Evolutionary conservation across 2,113 vertebrate genomes (phyloP), one percentile per base, ranked within the genome.

Genomic region (Fulica atra): DNA sequence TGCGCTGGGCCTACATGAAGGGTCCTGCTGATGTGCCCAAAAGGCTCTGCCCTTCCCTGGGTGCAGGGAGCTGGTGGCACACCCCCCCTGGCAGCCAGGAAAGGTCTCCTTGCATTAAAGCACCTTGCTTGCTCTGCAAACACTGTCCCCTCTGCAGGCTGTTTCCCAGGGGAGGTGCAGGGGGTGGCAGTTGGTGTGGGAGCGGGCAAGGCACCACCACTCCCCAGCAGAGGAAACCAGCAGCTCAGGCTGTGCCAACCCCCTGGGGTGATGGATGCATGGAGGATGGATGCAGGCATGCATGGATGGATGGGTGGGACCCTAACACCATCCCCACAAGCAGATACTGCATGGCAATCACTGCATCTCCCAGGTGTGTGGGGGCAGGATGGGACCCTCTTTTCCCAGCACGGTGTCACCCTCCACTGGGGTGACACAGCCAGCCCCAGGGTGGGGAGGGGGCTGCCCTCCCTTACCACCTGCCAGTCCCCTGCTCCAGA

Each of bases 381-480:
- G 24, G 74, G 28, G 9, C 2, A 4, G 71, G 51, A 13, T 31
- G 71, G 61, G 26, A 26, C 63, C 33, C 8, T 48, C 56, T 61
- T 38, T 17, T 61, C 57, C 70, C 82, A 31, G 6, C 1, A 0
- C 3, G 21, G 3, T 61, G 88, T 56, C 61, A 79, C 31, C 24
- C 25, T 54, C 40, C 65, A 11, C 51, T 16, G 66, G 26, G 57
- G 68, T 31, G 84, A 11, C 84, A 53, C 26, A 25, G 16, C 15
- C 44, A 61, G 23, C 7, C 12, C 36, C 0, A 0, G 18, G 9
- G 9, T 19, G 35, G 59, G 35, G n/a, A 36, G 13, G 4, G 46
- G 36, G 11, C 38, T 51, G 76, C 38, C 31, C 42, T 60, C 10
- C 0, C 56, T 13, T 28, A 16, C 18, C 35, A 14, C 24, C 26